These are phyloP conservation scores for Sinocyclocheilus grahami DNA, from an alignment of 2,113 vertebrate genomes.

Conservation along the genomic window DNA sequence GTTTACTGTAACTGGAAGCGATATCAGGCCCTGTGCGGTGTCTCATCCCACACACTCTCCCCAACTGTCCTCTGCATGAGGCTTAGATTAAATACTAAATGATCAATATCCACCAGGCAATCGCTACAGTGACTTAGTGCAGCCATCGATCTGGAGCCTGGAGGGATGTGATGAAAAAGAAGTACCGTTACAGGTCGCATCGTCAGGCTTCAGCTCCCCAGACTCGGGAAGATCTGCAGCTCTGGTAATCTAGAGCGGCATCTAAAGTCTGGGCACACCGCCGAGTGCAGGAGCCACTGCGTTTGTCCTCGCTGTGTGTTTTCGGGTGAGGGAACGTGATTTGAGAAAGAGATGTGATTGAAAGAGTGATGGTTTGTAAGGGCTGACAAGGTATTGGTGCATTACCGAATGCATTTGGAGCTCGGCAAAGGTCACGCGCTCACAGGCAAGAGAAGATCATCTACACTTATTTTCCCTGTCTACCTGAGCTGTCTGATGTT, in stretches of 20 bases:
- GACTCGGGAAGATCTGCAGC: conserved; percentile 50
- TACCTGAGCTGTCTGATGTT: not conserved
- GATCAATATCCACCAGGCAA: conserved; percentile 72
- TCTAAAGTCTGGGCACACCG: conserved; percentile 23
- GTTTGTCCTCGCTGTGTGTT: conserved; percentile 13
- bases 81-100: conserved; percentile 72
- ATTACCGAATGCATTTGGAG: conserved; percentile 26
- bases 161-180: conserved; percentile 62
- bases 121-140: conserved; percentile 63
- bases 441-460: conserved; percentile 1
- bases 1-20: conserved; percentile 34
- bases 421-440: not conserved
- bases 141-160: conserved; percentile 67
- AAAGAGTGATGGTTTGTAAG: conserved; percentile 26
- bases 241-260: conserved; percentile 41
- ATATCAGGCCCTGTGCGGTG: conserved; percentile 55
- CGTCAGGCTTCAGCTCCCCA: conserved; percentile 56
- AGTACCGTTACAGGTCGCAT: conserved; percentile 47
- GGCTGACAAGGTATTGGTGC: not conserved
- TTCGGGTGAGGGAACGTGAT: conserved; percentile 23
- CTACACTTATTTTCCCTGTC: conserved; percentile 2
- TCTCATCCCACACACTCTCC: conserved; percentile 59
- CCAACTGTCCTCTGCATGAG: conserved; percentile 30
- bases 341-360: conserved; percentile 38
- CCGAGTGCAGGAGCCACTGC: conserved; percentile 16